Percentiles rank a stretch among this genome's conserved stretches.
These are phyloP conservation scores for Corythaeola cristata DNA, from an alignment of 2,113 vertebrate genomes.

Conservation along the genomic window DNA sequence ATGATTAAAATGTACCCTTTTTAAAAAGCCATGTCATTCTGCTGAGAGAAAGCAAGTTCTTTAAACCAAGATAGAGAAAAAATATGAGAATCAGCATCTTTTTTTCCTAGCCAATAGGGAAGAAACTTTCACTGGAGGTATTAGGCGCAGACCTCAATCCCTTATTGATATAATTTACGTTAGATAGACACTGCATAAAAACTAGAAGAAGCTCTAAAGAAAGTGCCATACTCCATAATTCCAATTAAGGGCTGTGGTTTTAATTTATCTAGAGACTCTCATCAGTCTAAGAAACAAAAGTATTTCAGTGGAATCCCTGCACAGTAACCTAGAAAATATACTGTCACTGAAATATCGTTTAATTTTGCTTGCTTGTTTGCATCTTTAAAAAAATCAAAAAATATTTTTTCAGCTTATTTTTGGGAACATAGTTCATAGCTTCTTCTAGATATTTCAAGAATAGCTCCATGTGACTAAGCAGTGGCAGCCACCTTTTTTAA, in stretches of 20 bases:
- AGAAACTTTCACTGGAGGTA: not conserved
- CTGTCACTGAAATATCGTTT: not conserved
- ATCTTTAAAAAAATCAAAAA: not conserved
- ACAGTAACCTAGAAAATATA: not conserved
- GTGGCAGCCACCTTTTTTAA: not conserved
- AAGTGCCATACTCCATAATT: not conserved
- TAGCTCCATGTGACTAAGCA: not conserved
- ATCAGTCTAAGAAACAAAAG: not conserved
- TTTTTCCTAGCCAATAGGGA: not conserved
- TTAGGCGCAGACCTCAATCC: not conserved
- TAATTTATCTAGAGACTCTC: not conserved
- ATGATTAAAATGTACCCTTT: not conserved
- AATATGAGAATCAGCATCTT: not conserved
- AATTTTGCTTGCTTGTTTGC: not conserved
- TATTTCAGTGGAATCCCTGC: not conserved
- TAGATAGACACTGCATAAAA: not conserved
- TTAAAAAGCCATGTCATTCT: not conserved
- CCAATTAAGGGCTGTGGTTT: fast-evolving
- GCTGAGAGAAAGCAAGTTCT: not conserved
- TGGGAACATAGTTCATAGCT: not conserved
- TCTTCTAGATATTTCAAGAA: not conserved
- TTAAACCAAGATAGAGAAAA: not conserved
- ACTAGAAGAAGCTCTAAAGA: fast-evolving
- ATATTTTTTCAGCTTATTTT: not conserved
- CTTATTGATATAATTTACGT: not conserved